phyloP scores from a whole-genome alignment of 1,140 invertebrate genomes.

The Pseudomyrmex flavicornis region DNA sequence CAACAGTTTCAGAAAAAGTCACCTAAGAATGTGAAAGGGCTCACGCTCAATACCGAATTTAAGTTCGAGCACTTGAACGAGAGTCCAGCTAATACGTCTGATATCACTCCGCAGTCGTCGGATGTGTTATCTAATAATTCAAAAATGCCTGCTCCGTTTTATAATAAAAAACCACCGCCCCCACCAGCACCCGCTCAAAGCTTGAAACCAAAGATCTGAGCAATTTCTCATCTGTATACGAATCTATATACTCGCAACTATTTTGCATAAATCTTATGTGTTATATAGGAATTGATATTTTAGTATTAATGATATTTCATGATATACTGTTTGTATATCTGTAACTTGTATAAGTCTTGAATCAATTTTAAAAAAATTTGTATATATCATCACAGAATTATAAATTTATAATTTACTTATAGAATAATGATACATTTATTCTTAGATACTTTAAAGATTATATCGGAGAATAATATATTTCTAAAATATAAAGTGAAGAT shows the following conservation, averaged over 20 bases:
- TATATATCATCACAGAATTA: no score
- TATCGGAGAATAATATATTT: neutral
- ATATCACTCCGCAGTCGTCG: constrained; percentile 69
- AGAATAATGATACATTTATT: neutral
- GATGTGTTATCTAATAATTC: constrained; percentile 66
- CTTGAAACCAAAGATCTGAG: constrained; percentile 78
- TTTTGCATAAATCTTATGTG: constrained; percentile 17
- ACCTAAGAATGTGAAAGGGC: constrained; percentile 82
- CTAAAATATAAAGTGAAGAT: neutral
- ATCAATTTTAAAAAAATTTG: neutral
- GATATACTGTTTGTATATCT: neutral
- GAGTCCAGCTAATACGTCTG: constrained; percentile 67
- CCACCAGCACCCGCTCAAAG: constrained; percentile 79
- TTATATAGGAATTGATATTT: constrained; percentile 1
- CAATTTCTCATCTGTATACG: neutral
- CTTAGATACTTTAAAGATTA: neutral
- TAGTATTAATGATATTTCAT: neutral
- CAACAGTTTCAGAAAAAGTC: constrained; percentile 73
- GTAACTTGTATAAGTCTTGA: neutral
- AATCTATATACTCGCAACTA: constrained; percentile 21
- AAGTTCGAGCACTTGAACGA: constrained; percentile 76
- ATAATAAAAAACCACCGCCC: constrained; percentile 83
- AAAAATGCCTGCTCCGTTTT: constrained; percentile 75
- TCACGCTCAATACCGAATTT: constrained; percentile 81
- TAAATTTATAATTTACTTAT: no score